Evolutionary conservation across 2,113 vertebrate species (phyloP).

Genomic region (Macquaria ambigua): DNA sequence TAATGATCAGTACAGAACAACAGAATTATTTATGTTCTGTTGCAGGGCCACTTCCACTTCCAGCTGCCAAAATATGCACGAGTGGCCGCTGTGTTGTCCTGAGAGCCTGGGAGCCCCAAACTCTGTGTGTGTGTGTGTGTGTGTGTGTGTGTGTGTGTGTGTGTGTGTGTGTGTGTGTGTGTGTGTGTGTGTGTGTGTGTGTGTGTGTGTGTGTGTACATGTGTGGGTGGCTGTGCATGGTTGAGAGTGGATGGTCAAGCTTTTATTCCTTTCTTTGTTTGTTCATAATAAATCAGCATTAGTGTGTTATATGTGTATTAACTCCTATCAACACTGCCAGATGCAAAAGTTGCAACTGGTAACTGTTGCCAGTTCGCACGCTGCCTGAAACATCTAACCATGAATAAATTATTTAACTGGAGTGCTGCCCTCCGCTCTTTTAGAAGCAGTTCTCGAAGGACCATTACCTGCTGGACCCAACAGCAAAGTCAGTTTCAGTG

Average conservation of each 20-base stretch:
- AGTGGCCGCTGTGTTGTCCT: slow-evolving; percentile 18
- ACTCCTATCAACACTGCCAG: neutral
- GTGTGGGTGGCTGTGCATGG: neutral
- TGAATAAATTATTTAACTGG: neutral
- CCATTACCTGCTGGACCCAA: neutral
- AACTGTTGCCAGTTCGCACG: neutral
- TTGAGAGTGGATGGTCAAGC: neutral
- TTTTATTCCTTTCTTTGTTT: neutral
- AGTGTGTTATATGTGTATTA: no score
- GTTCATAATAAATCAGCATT: neutral
- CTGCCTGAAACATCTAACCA: neutral
- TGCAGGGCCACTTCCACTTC: slow-evolving; percentile 34
- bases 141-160: neutral
- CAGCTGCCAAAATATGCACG: slow-evolving; percentile 41
- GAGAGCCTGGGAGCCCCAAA: neutral
- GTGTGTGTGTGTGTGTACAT: neutral
- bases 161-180: neutral
- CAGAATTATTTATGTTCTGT: slow-evolving; percentile 42
- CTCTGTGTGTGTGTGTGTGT: neutral
- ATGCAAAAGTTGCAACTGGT: neutral
- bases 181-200: neutral
- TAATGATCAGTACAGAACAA: slow-evolving; percentile 36
- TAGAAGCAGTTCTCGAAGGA: neutral
- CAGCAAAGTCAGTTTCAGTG: neutral
- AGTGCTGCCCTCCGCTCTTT: neutral